A percentile compares a stretch with the other conserved stretches of the same genome.
phyloP scores from a whole-genome alignment of 2,113 vertebrate species.

The Pomatostomus ruficeps region DNA sequence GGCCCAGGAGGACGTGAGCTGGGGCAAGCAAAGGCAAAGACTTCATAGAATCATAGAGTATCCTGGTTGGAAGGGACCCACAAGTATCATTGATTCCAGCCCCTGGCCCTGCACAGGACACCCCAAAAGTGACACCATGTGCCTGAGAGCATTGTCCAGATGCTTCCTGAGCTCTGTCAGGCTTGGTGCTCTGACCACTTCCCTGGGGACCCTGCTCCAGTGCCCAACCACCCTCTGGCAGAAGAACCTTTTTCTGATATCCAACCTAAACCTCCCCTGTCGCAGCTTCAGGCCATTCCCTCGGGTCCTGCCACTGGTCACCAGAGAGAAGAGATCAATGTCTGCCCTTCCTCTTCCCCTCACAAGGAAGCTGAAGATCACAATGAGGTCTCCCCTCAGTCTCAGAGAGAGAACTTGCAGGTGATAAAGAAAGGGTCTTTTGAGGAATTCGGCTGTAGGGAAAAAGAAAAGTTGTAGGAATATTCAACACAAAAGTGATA shows the following conservation, averaged over 20 bases:
- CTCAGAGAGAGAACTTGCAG: neutral
- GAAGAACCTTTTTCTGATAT: neutral
- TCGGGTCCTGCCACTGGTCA: neutral
- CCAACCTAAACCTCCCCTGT: neutral
- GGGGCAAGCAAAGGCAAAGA: neutral
- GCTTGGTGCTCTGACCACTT: neutral
- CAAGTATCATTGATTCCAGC: neutral
- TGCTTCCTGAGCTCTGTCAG: neutral
- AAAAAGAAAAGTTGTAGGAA: neutral
- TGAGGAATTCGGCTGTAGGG: neutral
- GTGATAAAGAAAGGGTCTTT: neutral
- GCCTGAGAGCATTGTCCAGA: neutral
- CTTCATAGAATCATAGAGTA: neutral
- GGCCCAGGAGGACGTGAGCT: neutral
- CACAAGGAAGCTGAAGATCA: neutral
- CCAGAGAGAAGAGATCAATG: neutral
- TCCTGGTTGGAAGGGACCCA: neutral
- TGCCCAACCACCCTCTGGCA: neutral
- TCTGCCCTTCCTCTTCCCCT: neutral
- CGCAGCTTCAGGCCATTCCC: neutral
- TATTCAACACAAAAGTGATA: neutral
- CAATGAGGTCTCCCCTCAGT: neutral
- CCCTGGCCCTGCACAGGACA: neutral
- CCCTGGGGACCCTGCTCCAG: neutral
- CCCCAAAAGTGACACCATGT: neutral